Conservation (phyloP, 1,140 invertebrate genomes). For the Orchesella cincta region DNA sequence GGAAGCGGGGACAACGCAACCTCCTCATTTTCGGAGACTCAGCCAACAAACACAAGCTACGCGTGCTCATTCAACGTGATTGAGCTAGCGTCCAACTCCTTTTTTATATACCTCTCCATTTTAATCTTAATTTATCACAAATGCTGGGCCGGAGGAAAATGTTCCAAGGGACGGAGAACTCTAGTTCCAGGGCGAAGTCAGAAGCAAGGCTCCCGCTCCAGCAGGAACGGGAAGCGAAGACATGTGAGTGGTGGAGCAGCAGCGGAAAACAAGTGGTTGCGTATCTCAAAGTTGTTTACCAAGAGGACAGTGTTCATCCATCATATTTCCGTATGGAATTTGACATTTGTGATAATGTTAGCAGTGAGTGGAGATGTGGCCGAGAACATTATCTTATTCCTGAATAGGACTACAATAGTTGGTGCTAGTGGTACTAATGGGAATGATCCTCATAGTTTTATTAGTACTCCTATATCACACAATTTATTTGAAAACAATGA, state of each 20-base stretch:
- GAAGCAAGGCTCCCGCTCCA: not conserved
- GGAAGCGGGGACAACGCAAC: not conserved
- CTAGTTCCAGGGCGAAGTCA: not conserved
- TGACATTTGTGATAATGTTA: conserved; percentile 23
- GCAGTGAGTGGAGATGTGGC: conserved; percentile 26
- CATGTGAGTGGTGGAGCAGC: not conserved
- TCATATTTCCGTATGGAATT: conserved; percentile 33
- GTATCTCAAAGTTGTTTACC: not conserved
- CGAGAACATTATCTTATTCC: conserved; percentile 33
- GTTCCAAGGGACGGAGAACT: not conserved
- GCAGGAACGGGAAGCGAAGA: not conserved
- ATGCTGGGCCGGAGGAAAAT: not conserved
- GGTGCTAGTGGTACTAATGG: not conserved
- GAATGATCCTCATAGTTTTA: not conserved
- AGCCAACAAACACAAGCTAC: not conserved
- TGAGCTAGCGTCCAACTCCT: conserved; percentile 3
- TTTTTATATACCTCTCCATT: conserved; percentile 11
- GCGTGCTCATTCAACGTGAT: conserved; percentile 20
- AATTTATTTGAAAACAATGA: conserved; percentile 22
- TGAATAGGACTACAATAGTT: not conserved
- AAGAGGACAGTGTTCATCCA: conserved; percentile 28
- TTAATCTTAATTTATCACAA: conserved; percentile 30
- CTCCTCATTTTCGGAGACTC: not conserved
- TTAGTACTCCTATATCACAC: conserved; percentile 11
- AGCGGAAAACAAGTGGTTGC: not conserved